These are phyloP conservation scores for Elaeidobius kamerunicus DNA, from an alignment of 2,888 invertebrate genomes.

Conservation along the genomic window DNA sequence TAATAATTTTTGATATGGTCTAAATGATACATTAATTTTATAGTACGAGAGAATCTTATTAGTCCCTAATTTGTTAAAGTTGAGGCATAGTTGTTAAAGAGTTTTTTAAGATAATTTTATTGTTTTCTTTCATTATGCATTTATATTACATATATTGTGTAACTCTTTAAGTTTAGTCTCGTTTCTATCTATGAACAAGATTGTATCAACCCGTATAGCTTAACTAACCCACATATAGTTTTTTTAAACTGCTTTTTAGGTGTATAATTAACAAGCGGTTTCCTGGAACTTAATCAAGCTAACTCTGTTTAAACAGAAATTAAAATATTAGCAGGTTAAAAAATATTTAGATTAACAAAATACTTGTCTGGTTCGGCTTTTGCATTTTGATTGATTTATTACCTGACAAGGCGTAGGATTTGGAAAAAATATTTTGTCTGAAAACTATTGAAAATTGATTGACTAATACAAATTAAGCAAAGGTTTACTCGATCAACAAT, in stretches of 20 bases:
- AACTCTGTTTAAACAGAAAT: constrained; percentile 8
- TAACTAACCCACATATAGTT: constrained; percentile 13
- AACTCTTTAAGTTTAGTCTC: too few relatives aligned
- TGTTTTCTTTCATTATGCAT: too few relatives aligned
- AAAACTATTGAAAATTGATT: too few relatives aligned
- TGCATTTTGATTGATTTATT: constrained; percentile 11
- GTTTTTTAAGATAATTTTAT: too few relatives aligned
- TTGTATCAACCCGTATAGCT: constrained; percentile 12
- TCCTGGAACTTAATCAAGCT: constrained; percentile 1
- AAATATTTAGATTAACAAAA: constrained; percentile 3
- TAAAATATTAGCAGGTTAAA: constrained; percentile 6
- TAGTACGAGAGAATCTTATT: too few relatives aligned
- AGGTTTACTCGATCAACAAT: too few relatives aligned
- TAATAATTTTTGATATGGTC: too few relatives aligned
- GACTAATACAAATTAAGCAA: too few relatives aligned
- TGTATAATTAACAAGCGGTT: constrained; percentile 6
- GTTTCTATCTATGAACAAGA: not conserved
- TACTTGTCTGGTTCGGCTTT: constrained; percentile 2
- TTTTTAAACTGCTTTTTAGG: constrained; percentile 7
- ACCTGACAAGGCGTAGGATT: constrained; percentile 11
- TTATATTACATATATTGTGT: too few relatives aligned
- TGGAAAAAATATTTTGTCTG: constrained; percentile 2
- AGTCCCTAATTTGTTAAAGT: too few relatives aligned
- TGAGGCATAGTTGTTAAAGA: too few relatives aligned
- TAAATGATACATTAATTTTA: too few relatives aligned